Evolutionary conservation across 2,113 vertebrate genomes (phyloP), one percentile per base, ranked within the genome.

Genomic region (Ophiodon elongatus): DNA sequence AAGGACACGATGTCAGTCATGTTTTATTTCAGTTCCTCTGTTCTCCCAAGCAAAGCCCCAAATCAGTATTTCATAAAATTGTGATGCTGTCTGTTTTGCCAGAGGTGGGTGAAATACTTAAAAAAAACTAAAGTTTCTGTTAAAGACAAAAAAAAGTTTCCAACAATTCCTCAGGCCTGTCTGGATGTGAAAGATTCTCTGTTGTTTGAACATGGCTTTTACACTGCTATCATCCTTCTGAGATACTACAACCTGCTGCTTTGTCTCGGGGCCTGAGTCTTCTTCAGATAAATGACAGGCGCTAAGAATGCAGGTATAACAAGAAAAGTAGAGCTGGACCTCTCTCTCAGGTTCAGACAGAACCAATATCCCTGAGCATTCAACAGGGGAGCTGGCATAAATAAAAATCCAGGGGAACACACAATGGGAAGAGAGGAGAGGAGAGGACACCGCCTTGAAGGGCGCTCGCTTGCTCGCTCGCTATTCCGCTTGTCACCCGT

Each of bases 311-410:
- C 82, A 87, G 86, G 80, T 89, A 76, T 75, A 86, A 88, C 80
- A 82, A 82, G 82, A 70, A 85, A 89, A 77, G 79, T 56, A 39
- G 65, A 80, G 76, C 73, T 66, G 79, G 90, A 85, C 84, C 70
- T 86, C 71, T 87, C 79, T 75, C 84, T 90, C 87, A 74, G 80
- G 66, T 86, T 89, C 73, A 89, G 87, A 93, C 89, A 83, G 85
- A 91, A 86, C 66, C 89, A 90, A 92, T 93, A 92, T 93, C 89
- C 83, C 85, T 60, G 65, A 88, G 90, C 70, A 41, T 88, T 86
- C 76, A 76, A 71, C 84, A 79, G 73, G 77, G 84, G 81, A 86
- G 83, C 72, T 50, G 90, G 85, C 71, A 89, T 82, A 88, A 91
- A 91, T 71, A 89, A 84, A 91, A 85, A 88, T 85, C 33, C 72